These are phyloP conservation scores for Machimus rusticus DNA, from an alignment of 2,888 invertebrate genomes.

Conservation along the genomic window DNA sequence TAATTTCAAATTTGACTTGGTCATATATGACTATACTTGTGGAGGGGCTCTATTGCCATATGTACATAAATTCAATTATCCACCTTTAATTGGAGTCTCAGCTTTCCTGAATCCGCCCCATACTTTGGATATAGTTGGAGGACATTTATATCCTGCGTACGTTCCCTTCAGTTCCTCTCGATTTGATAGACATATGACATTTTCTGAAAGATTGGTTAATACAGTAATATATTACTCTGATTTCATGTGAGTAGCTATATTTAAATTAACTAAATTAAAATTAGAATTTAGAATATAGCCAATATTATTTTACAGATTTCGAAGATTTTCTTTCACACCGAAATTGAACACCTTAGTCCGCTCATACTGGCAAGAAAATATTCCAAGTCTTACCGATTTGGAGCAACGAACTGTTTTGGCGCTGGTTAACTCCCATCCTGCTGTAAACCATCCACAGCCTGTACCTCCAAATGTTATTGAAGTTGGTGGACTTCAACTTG, in stretches of 20 bases:
- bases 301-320: background rate
- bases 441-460: constrained; percentile 55
- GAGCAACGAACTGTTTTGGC: constrained; percentile 51
- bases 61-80: constrained; percentile 55
- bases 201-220: constrained; percentile 52
- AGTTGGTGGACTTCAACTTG: constrained; percentile 59
- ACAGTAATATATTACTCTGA: constrained; percentile 47
- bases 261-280: background rate
- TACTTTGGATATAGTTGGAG: constrained; percentile 51
- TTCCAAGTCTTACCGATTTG: constrained; percentile 50
- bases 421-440: constrained; percentile 57
- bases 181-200: constrained; percentile 51
- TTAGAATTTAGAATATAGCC: too few species aligned
- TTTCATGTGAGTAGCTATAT: background rate
- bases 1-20: constrained; percentile 56
- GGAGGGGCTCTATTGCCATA: constrained; percentile 56
- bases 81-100: constrained; percentile 55
- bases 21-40: constrained; percentile 56
- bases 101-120: constrained; percentile 52
- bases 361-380: constrained; percentile 20
- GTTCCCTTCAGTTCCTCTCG: constrained; percentile 50
- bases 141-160: constrained; percentile 53
- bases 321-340: background rate
- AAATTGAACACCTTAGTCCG: background rate
- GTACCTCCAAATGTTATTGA: constrained; percentile 59